Evolutionary conservation across 2,113 vertebrate species (phyloP).

Genomic region (Hirundichthys speculiger): DNA sequence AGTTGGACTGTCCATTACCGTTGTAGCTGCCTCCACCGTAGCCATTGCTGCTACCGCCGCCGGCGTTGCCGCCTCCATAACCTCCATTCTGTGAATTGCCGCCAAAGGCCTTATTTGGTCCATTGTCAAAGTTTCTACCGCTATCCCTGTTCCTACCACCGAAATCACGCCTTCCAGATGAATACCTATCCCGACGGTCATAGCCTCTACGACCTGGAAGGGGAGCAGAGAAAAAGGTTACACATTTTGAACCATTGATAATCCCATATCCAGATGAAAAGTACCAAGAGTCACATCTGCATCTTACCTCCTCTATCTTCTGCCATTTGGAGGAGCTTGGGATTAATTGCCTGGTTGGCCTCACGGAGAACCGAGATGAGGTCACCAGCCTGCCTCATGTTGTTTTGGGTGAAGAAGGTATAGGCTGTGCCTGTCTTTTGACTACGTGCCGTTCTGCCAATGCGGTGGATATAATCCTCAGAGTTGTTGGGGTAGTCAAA

Average conservation of each 20-base stretch:
- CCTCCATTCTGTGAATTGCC: conserved; percentile 91
- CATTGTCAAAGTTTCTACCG: conserved; percentile 87
- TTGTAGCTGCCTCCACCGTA: conserved; percentile 83
- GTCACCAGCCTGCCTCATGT: conserved; percentile 98
- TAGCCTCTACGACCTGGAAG: conserved; percentile 90
- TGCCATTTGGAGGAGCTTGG: conserved; percentile 97
- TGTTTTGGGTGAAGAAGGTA: conserved; percentile 99
- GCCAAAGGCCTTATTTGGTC: conserved; percentile 90
- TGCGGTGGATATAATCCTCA: conserved; percentile 99
- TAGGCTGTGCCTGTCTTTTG: conserved; percentile 99
- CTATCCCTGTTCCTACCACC: conserved; percentile 95
- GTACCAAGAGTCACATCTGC: conserved; percentile 68
- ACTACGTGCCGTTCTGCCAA: conserved; percentile 98
- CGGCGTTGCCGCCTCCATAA: conserved; percentile 82
- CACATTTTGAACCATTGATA: background rate
- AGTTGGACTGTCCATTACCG: conserved; percentile 88
- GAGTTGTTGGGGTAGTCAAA: conserved; percentile 99
- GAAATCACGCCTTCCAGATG: conserved; percentile 90
- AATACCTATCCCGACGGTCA: conserved; percentile 95
- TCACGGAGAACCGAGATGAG: conserved; percentile 98
- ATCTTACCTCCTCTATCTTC: conserved; percentile 99
- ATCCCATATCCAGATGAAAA: background rate
- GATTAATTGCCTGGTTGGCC: conserved; percentile 99
- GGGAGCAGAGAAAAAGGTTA: background rate
- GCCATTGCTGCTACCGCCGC: conserved; percentile 75